Evolutionary conservation across 2,888 invertebrate species (phyloP).

Genomic region (Diarsia rubi): DNA sequence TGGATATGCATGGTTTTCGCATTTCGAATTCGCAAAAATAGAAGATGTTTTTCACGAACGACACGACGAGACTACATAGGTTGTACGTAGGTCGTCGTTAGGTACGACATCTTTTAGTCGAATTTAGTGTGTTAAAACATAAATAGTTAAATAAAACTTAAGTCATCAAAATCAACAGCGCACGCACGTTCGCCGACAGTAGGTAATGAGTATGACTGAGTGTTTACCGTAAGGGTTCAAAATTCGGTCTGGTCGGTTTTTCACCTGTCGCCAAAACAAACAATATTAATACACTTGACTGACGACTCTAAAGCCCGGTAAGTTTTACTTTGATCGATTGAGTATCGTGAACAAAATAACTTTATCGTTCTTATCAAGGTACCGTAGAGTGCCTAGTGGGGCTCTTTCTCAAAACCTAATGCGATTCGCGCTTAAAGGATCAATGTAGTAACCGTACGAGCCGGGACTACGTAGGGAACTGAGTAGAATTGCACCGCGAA

Average conservation of each 20-base stretch:
- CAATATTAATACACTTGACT: constrained; percentile 10
- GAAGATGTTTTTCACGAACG: neutral
- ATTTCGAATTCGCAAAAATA: neutral
- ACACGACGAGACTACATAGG: neutral
- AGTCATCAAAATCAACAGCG: neutral
- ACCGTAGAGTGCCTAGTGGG: neutral
- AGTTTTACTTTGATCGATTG: constrained; percentile 20
- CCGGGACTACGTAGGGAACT: neutral
- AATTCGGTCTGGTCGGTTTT: neutral
- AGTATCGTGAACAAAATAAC: constrained; percentile 12
- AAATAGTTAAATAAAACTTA: neutral
- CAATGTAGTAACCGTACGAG: neutral
- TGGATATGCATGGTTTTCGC: neutral
- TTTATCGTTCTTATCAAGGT: neutral
- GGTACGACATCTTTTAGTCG: neutral
- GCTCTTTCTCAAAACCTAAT: neutral
- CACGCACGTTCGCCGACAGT: neutral
- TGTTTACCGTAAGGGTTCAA: neutral
- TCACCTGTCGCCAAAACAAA: constrained; percentile 24
- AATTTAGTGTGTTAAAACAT: neutral
- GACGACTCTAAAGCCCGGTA: neutral
- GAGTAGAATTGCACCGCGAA: neutral
- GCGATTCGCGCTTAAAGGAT: neutral
- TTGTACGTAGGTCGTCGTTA: no score
- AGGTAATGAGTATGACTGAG: constrained; percentile 25